Evolutionary conservation across 2,797 vertebrate genomes (phyloP), one percentile per base, ranked within the genome.

Genomic region (Channa striata): DNA sequence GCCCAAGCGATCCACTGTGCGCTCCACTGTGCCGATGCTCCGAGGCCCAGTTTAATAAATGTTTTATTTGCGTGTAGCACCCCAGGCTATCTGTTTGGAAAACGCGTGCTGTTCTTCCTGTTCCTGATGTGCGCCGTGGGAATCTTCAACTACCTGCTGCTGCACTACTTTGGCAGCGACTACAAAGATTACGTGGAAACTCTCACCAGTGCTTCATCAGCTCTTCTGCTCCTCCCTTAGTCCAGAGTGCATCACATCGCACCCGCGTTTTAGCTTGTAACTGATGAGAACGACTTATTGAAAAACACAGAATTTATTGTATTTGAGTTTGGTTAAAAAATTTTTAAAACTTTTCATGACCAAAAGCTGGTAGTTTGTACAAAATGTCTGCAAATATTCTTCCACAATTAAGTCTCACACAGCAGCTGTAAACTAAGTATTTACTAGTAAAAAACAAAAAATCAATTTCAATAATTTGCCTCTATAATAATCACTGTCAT

Each of bases 11-110:
- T 16, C 8, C 5, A 0, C 46, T 30, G 25, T 30, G 10, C 47
- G 30, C 4, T 36, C 12, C 10, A 30, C 4, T 49, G 6, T 7
- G 11, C 25, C 20, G 49, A 5, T 36, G 5, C 40, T 25, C 4
- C 14, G 17, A 42, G 36, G 7, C 2, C 0, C 0, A 0, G 3
- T 36, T 3, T 42, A 3, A 70, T 16, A 17, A 0, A 3, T 4
- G 1, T 37, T 40, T 44, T 13, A 21, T 47, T n/a, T 67, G 6
- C 21, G 0, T 6, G 1, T 64, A 99, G 97, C 92, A 99, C 94
- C n/a, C 97, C 97, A 0, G 97, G 97, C 36, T 97, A 94, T 91
- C 88, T 98, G 78, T 97, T 98, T 73, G 98, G 97, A 68, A 99
- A 99, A 49, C 96, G 97, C 2, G 86, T 98, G 72, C 94, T 99